Base-by-base conservation (phyloP, 1,140 invertebrate genomes). In the Ruditapes philippinarum region DNA sequence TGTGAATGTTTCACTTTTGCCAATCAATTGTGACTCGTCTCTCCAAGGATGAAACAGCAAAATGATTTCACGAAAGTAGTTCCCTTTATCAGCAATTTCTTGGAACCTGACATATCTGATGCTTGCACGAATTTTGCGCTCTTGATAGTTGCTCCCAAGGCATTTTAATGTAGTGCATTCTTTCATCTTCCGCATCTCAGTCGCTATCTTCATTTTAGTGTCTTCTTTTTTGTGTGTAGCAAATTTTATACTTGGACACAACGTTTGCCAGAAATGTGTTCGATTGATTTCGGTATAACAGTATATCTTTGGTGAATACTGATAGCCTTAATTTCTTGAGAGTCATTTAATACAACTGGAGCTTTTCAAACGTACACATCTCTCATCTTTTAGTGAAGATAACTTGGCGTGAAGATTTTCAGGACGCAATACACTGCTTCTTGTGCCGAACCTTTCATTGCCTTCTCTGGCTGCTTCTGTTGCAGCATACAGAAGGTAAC, bases 41-140 rank as follows among this genome's bases (percentile, higher is more conserved):
- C 83, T 87, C 89, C 83, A 91, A 17, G 78, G 79, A 45, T 45
- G 38, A 68, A 65, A 91, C 19, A 90, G 65, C 38, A 91, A 33
- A 9, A 82, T n/a, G 25, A 78, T 36, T 88, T 91, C 91, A 65
- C 89, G 25, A 65, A 73, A 91, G 70, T 84, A 86, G 7, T 90
- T 78, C 80, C 90, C 83, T 40, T 70, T 36, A 22, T 90, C 83
- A 4, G 36, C 54, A 14, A 33, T 7, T 31, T 74, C 31, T 22
- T 87, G 74, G 60, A 76, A 91, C 25, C 54, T 33, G 12, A 86
- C 90, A 91, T 70, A 88, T 54, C 91, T 31, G 5, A 90, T 88
- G 19, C 90, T 42, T 31, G 22, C 49, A 22, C 22, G 11, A 28
- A 0, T 74, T 42, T 76, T 17, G 2, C 42, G 22, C n/a, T 45